Conservation (phyloP, 2,888 invertebrate species). For the Diadegma fenestrale region DNA sequence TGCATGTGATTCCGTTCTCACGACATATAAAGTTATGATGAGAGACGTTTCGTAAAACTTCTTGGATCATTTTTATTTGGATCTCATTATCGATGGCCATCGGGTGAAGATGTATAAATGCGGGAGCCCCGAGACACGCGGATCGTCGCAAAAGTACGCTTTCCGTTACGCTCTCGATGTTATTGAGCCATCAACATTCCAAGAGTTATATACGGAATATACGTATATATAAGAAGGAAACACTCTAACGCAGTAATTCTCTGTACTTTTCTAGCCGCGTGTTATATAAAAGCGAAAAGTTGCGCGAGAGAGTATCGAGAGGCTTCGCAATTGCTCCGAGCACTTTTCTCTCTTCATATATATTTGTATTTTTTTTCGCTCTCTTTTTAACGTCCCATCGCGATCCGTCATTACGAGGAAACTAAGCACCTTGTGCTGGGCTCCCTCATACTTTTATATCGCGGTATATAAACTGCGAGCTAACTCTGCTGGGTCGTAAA, state of each 20-base stretch:
- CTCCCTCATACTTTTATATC: conserved; percentile 25
- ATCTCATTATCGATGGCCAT: neutral
- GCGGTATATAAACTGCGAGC: conserved; percentile 20
- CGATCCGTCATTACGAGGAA: conserved; percentile 37
- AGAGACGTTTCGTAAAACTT: neutral
- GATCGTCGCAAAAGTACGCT: conserved; percentile 44
- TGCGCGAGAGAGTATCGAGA: conserved; percentile 56
- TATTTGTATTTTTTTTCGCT: neutral
- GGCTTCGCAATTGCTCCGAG: conserved; percentile 22
- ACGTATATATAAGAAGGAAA: conserved; percentile 12
- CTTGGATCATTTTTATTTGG: conserved; percentile 3
- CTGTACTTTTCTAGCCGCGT: conserved; percentile 59
- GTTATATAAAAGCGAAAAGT: conserved; percentile 54
- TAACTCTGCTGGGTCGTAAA: conserved; percentile 7
- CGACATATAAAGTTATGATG: neutral
- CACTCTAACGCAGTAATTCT: conserved; percentile 53
- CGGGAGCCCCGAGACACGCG: neutral
- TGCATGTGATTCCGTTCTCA: neutral
- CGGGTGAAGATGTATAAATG: conserved; percentile 12
- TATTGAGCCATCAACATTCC: conserved; percentile 72
- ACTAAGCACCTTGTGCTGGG: conserved; percentile 32
- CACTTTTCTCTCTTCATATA: neutral
- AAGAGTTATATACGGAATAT: conserved; percentile 60
- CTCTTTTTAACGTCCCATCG: conserved; percentile 6
- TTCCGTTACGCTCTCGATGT: conserved; percentile 62